Evolutionary conservation across 2,113 vertebrate species (phyloP).

Genomic region (Callopanchax toddi): DNA sequence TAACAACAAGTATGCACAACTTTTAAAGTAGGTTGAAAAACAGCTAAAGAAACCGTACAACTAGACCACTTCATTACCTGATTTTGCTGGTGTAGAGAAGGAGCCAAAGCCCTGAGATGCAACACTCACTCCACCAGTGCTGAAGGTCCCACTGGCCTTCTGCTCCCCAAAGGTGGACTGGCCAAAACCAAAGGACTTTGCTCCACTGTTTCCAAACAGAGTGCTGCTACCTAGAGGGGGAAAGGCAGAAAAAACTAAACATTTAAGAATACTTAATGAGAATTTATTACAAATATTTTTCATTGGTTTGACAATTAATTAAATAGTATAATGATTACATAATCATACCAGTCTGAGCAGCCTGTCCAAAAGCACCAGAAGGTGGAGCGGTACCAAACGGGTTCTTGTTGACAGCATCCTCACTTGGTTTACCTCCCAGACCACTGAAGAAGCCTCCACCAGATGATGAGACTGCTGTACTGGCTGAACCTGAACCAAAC

Average conservation of each 20-base stretch:
- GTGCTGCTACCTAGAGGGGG: conserved; percentile 78
- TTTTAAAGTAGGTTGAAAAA: too few species aligned
- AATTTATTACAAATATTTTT: too few species aligned
- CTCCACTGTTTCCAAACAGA: conserved; percentile 91
- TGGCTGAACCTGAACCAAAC: conserved; percentile 83
- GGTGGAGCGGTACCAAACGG: conserved; percentile 85
- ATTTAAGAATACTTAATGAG: too few species aligned
- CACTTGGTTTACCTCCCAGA: conserved; percentile 95
- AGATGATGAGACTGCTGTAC: conserved; percentile 56
- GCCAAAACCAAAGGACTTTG: conserved; percentile 89
- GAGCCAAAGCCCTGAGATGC: conserved; percentile 93
- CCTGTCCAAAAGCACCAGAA: conserved; percentile 79
- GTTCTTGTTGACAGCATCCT: conserved; percentile 96
- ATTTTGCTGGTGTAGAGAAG: conserved; percentile 87
- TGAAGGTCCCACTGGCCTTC: conserved; percentile 91
- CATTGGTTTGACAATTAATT: too few species aligned
- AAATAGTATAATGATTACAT: too few species aligned
- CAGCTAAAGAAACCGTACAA: too few species aligned
- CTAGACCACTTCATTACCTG: conserved; percentile 78
- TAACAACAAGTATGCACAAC: too few species aligned
- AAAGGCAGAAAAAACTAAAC: background rate
- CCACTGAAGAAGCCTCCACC: conserved; percentile 92
- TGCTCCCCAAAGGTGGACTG: conserved; percentile 87
- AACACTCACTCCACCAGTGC: conserved; percentile 87
- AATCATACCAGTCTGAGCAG: conserved; percentile 71